phyloP scores from a whole-genome alignment of 2,797 vertebrate genomes.

The Calcarius lapponicus region DNA sequence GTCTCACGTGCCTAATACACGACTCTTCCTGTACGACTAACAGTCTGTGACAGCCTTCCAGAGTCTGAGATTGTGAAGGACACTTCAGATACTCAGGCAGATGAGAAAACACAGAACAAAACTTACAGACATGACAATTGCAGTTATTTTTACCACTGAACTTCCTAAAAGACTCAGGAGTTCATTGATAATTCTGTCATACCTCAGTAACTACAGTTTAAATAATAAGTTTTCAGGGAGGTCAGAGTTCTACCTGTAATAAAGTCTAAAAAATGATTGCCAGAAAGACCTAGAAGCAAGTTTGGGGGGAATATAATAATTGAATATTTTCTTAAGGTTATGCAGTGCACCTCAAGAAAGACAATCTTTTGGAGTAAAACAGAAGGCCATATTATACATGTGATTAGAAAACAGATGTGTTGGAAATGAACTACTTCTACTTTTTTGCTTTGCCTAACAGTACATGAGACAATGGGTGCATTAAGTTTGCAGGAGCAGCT shows the following conservation, averaged over 20 bases:
- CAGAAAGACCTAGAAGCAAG: not conserved
- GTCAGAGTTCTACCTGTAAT: not conserved
- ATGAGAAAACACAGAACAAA: not conserved
- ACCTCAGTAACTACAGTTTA: not conserved
- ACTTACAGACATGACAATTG: not conserved
- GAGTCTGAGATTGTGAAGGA: not conserved
- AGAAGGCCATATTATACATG: not conserved
- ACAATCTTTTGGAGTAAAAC: not conserved
- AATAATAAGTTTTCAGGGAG: not conserved
- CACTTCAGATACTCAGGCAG: not conserved
- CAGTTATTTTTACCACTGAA: not conserved
- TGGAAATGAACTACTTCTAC: not conserved
- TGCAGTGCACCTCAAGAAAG: not conserved
- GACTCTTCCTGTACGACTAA: not conserved
- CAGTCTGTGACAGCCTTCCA: not conserved
- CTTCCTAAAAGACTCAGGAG: not conserved
- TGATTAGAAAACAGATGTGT: not conserved
- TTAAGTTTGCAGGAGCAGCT: not conserved
- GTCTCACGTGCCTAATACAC: fast-evolving
- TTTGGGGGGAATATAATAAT: not conserved
- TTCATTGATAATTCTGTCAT: not conserved
- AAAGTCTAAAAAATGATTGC: not conserved
- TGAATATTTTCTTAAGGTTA: not conserved
- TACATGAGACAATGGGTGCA: not conserved
- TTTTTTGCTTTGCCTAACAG: not conserved